These are phyloP conservation scores for Scophthalmus maximus DNA, from an alignment of 2,113 vertebrate species.

Conservation along the genomic window DNA sequence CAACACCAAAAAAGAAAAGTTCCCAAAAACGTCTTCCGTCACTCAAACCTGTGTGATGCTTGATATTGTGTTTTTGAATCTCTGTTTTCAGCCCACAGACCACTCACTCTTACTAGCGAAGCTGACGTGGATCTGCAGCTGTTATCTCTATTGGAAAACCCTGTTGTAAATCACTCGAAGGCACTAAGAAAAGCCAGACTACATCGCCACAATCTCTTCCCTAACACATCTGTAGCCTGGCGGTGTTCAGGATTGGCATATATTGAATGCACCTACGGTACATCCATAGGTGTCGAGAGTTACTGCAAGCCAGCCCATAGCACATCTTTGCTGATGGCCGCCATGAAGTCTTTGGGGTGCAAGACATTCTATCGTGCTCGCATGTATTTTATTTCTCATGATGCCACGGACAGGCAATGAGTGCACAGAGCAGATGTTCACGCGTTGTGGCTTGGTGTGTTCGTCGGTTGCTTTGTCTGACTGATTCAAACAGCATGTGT, in stretches of 20 bases:
- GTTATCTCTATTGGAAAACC: constrained; percentile 70
- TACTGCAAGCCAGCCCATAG: constrained; percentile 33
- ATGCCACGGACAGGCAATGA: constrained; percentile 26
- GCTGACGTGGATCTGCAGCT: constrained; percentile 34
- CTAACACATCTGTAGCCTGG: constrained; percentile 70
- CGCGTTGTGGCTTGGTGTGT: constrained; percentile 32
- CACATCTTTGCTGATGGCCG: constrained; percentile 56
- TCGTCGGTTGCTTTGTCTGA: constrained; percentile 38
- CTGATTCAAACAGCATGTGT: constrained; percentile 43
- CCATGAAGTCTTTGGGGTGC: constrained; percentile 66
- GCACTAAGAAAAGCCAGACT: constrained; percentile 83
- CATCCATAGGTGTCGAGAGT: constrained; percentile 58
- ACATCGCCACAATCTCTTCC: constrained; percentile 57
- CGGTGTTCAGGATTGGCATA: constrained; percentile 57
- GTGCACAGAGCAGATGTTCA: constrained; percentile 53
- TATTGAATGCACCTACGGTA: constrained; percentile 50
- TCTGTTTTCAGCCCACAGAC: constrained; percentile 42
- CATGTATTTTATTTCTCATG: constrained; percentile 18
- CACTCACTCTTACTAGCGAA: constrained; percentile 36
- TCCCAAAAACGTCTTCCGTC: constrained; percentile 40
- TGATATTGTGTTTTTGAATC: constrained; percentile 54
- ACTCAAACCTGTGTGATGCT: constrained; percentile 46
- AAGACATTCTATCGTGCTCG: constrained; percentile 52
- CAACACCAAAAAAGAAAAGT: constrained; percentile 30
- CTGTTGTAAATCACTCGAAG: constrained; percentile 82